Base-by-base conservation (phyloP, 2,797 vertebrate species). In the Acanthopagrus latus region DNA sequence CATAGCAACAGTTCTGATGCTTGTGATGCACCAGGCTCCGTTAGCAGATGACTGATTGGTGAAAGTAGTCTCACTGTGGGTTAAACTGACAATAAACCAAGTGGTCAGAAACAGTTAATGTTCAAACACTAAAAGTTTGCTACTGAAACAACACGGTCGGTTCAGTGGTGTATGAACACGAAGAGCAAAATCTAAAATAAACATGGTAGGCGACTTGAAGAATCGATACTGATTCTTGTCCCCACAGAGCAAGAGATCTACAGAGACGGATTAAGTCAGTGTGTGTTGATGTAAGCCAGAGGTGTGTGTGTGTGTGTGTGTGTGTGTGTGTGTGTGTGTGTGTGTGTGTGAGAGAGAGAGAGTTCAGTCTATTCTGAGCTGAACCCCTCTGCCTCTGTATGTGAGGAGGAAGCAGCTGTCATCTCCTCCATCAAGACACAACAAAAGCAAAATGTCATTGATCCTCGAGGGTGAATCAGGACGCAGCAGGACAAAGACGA, bases 341-440 rank as follows among this genome's bases (percentile, higher is more conserved):
- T 17, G 48, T 43, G 48, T 33, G 47, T 41, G 41, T 6, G 62
- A n/a, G n/a, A n/a, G n/a, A n/a, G n/a, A n/a, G n/a, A n/a, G n/a
- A 2, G 7, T 1, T 3, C 7, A 5, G 38, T 44, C 18, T 70
- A 14, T 65, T 66, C 51, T 64, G 33, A 71, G 63, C 33, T 52
- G 23, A 60, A 46, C 58, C 29, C 1, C n/a, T 63, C 9, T n/a
- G 33, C 52, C 64, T 75, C 55, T 64, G 50, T 58, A 11, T 57
- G 44, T 50, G 67, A 78, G 67, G 47, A 73, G 55, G 23, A 65
- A 69, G 46, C 64, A 57, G 71, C 59, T 52, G 59, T 71, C 71
- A 23, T 16, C 16, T 60, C 33, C 0, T 56, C 50, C 12, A 18
- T 78, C 60, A 76, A 21, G 7, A 41, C 21, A 16, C 13, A 68